Evolutionary conservation across 2,113 vertebrate genomes (phyloP), one percentile per base, ranked within the genome.

Genomic region (Eulacestoma nigropectus): DNA sequence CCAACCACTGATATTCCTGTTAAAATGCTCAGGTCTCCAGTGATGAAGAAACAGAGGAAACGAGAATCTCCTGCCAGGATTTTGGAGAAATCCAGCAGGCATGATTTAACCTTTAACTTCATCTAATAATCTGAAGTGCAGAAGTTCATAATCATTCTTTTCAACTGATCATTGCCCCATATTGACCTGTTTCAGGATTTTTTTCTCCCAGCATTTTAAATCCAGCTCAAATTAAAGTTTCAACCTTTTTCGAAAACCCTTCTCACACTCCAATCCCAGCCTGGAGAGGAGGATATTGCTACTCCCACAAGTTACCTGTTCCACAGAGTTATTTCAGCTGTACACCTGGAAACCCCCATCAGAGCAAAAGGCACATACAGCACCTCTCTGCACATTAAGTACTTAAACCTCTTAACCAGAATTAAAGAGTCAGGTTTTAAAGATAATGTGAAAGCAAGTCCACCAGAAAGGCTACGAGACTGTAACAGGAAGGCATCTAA

Each of bases 351-450:
- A 76, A 73, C 42, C 86, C 77, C 74, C 68, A 89, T 32, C 63
- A 87, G 55, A 96, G 82, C 76, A 33, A 86, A 92, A 85, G 93
- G 75, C 81, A 86, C 22, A 72, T 11, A n/a, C 5, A 50, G 74
- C 47, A 93, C 79, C 80, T 57, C 74, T 89, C 59, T 72, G 53
- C 91, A 91, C 67, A n/a, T 56, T 95, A 90, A 96, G 84, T n/a
- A 77, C 81, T 95, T 95, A 95, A 96, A 91, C 90, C 94, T 95
- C 92, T 95, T 95, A 89, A n/a, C 41, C 35, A 74, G 77, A 74
- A 94, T 93, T 95, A 95, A 65, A 89, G 81, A 98, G 93, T 89
- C 91, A 93, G 73, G 81, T 96, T 97, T 90, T 80, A 82, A 85
- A 97, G 94, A 91, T 73, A 91, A 96, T 23, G 77, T 75, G 85